A percentile compares a stretch with the other conserved stretches of the same genome.
Conservation (phyloP, 2,797 vertebrate species). For the Falco berigora region DNA sequence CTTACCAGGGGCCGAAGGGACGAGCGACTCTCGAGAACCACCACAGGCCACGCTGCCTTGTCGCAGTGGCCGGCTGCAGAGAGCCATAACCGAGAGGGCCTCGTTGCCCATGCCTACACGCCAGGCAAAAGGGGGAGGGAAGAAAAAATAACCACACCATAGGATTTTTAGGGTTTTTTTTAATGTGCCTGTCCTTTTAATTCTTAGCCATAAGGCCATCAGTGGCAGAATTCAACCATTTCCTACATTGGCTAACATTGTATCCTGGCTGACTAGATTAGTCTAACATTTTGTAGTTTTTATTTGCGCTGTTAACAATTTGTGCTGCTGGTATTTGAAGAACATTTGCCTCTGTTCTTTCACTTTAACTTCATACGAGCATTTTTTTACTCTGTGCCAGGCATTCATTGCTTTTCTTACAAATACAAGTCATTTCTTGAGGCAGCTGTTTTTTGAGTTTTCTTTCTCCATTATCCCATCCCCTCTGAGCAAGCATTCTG, state of each 20-base stretch:
- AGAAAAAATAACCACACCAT: slow-evolving; percentile 68
- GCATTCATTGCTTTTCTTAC: slow-evolving; percentile 74
- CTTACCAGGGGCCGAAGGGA: slow-evolving; percentile 66
- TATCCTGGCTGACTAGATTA: slow-evolving; percentile 74
- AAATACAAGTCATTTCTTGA: slow-evolving; percentile 75
- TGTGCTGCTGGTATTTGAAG: slow-evolving; percentile 73
- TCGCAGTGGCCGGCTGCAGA: slow-evolving; percentile 72
- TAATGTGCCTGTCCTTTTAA: slow-evolving; percentile 73
- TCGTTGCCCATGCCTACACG: slow-evolving; percentile 70
- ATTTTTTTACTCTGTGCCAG: slow-evolving; percentile 75
- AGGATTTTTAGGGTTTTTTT: slow-evolving; percentile 69
- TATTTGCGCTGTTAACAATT: slow-evolving; percentile 72
- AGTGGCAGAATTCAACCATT: slow-evolving; percentile 71
- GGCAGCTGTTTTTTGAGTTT: slow-evolving; percentile 73
- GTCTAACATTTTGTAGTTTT: slow-evolving; percentile 73
- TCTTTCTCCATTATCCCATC: slow-evolving; percentile 69
- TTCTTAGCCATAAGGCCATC: slow-evolving; percentile 73
- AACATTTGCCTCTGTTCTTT: slow-evolving; percentile 71
- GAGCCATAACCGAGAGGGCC: slow-evolving; percentile 72
- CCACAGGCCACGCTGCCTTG: slow-evolving; percentile 70
- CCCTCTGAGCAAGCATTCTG: slow-evolving; percentile 65
- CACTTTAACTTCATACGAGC: slow-evolving; percentile 68
- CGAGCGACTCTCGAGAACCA: slow-evolving; percentile 62
- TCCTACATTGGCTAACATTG: slow-evolving; percentile 71
- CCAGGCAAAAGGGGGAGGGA: slow-evolving; percentile 73